Conservation (phyloP, 2,888 invertebrate species). For the Parnassius glacialis region DNA sequence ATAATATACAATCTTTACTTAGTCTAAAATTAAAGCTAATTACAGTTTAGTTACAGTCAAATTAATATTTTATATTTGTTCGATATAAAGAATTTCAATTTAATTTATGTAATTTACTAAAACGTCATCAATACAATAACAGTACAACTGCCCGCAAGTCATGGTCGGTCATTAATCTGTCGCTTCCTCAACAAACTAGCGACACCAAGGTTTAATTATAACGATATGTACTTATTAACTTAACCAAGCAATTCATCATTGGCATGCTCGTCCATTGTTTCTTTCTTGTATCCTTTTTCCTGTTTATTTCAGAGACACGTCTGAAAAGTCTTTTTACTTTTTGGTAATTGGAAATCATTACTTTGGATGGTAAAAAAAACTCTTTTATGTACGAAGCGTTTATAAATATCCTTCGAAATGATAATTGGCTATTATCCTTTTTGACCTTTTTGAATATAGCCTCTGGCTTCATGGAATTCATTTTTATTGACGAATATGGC, state of each 20-base stretch:
- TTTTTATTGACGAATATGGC: no score
- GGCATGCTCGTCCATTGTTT: background rate
- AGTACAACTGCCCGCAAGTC: background rate
- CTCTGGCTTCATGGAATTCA: background rate
- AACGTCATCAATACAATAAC: no score
- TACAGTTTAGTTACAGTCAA: no score
- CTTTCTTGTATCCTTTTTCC: slow-evolving; percentile 10
- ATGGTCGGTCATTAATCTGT: slow-evolving; percentile 7
- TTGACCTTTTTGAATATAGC: background rate
- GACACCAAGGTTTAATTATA: slow-evolving; percentile 5
- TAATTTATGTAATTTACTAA: no score
- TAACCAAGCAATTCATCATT: slow-evolving; percentile 5
- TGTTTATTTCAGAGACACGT: slow-evolving; percentile 2
- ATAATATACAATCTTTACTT: no score
- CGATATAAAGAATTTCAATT: no score
- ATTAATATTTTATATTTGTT: no score
- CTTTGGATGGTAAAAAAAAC: no score
- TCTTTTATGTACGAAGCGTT: no score
- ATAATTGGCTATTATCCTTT: background rate
- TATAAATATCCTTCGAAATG: no score
- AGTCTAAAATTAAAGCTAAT: no score
- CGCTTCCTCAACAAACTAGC: slow-evolving; percentile 3
- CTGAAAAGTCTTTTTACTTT: background rate
- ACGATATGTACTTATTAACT: slow-evolving; percentile 3
- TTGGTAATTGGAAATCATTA: no score